A percentile compares a stretch with the other conserved stretches of the same genome.
Conservation (phyloP, 2,113 vertebrate genomes). For the Lepus europaeus region DNA sequence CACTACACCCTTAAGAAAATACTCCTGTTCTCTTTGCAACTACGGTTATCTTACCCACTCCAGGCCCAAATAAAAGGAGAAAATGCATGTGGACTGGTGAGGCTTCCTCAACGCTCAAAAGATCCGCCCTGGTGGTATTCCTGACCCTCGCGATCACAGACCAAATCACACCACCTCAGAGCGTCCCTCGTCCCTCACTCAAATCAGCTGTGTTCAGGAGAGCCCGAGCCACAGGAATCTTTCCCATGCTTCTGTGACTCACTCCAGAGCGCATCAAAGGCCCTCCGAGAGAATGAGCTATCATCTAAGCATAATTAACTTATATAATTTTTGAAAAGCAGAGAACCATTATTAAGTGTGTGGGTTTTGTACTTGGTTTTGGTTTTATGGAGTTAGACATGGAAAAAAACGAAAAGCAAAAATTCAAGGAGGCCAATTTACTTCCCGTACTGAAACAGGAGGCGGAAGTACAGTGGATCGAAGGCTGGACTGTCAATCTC, state of each 20-base stretch:
- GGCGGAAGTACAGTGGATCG: not conserved
- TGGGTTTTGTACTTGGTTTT: not conserved
- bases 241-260: not conserved
- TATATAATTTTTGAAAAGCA: conserved; percentile 28
- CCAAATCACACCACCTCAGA: not conserved
- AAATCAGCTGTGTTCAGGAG: not conserved
- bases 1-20: not conserved
- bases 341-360: not conserved
- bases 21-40: not conserved
- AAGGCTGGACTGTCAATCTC: not conserved
- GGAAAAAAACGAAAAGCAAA: conserved; percentile 41
- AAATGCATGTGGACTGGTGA: not conserved
- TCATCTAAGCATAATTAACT: not conserved
- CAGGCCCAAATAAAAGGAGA: not conserved
- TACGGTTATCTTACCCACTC: not conserved
- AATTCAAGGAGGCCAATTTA: not conserved
- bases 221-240: not conserved
- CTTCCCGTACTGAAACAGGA: not conserved
- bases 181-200: not conserved
- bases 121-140: not conserved
- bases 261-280: not conserved
- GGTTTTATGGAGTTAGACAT: not conserved
- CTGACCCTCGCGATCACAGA: not conserved
- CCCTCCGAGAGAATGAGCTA: not conserved
- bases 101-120: not conserved